Conservation (phyloP, 2,888 invertebrate species). For the Patella depressa region DNA sequence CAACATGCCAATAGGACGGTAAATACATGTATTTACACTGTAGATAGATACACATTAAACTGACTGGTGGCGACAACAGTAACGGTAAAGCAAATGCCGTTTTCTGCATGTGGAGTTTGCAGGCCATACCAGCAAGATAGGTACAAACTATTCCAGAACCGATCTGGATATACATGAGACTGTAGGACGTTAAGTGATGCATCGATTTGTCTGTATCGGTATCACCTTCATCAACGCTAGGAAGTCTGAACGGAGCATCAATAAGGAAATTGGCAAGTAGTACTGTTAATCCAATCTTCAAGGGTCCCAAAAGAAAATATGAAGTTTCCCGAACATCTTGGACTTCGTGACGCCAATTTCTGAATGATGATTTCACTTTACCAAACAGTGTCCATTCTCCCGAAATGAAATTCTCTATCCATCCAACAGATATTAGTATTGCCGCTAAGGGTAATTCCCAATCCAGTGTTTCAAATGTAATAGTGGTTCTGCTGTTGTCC, state of each 20-base stretch:
- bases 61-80: slow-evolving; percentile 67
- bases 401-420: slow-evolving; percentile 97
- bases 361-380: slow-evolving; percentile 52
- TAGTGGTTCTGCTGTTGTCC: slow-evolving; percentile 41
- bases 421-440: slow-evolving; percentile 89
- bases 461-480: slow-evolving; percentile 67
- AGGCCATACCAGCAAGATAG: slow-evolving; percentile 74
- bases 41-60: slow-evolving; percentile 49
- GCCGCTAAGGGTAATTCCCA: slow-evolving; percentile 91
- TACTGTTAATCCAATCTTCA: slow-evolving; percentile 56
- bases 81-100: slow-evolving; percentile 73
- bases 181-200: slow-evolving; percentile 49
- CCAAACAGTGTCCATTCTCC: slow-evolving; percentile 61
- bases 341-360: slow-evolving; percentile 53
- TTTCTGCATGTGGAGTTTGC: slow-evolving; percentile 73
- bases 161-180: slow-evolving; percentile 59
- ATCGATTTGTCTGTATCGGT: slow-evolving; percentile 15
- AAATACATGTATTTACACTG: slow-evolving; percentile 58
- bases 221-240: slow-evolving; percentile 33
- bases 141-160: slow-evolving; percentile 62
- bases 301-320: slow-evolving; percentile 52
- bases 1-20: slow-evolving; percentile 57
- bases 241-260: slow-evolving; percentile 38
- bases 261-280: slow-evolving; percentile 52
- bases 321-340: slow-evolving; percentile 59